Percentiles rank a stretch among this genome's conserved stretches.
These are phyloP conservation scores for Petrolisthes manimaculis DNA, from an alignment of 2,888 invertebrate genomes.

Conservation along the genomic window DNA sequence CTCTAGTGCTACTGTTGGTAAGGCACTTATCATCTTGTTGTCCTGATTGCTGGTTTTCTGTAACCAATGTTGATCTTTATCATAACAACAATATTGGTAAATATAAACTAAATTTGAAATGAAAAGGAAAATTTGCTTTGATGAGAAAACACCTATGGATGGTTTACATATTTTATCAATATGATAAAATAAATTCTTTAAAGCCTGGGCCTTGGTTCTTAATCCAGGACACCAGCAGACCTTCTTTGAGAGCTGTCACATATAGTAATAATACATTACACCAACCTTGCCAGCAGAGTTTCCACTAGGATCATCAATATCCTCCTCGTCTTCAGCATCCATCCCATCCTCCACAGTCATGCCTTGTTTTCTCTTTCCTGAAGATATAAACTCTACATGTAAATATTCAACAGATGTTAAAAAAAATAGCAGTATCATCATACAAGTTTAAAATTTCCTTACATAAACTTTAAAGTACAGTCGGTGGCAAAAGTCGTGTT, in stretches of 20 bases:
- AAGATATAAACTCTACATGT: background rate
- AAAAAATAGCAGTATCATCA: too few relatives aligned
- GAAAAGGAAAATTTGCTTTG: background rate
- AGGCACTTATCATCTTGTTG: constrained; percentile 27
- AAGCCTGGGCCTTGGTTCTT: too few relatives aligned
- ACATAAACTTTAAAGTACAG: too few relatives aligned
- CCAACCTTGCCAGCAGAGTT: constrained; percentile 16
- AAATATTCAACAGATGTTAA: too few relatives aligned
- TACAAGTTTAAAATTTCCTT: too few relatives aligned
- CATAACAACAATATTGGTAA: too few relatives aligned
- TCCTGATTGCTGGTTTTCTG: background rate
- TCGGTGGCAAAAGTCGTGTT: too few relatives aligned
- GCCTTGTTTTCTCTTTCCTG: background rate
- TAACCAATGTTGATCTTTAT: too few relatives aligned
- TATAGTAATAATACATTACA: background rate
- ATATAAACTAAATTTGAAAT: background rate
- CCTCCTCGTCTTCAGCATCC: constrained; percentile 35
- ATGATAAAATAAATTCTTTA: too few relatives aligned
- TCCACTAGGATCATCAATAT: constrained; percentile 29
- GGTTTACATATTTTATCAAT: background rate
- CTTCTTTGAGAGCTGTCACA: background rate
- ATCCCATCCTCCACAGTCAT: background rate
- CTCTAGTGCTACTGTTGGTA: constrained; percentile 32
- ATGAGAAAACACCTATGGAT: background rate
- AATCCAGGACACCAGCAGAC: too few relatives aligned